Percentiles rank a stretch among this genome's conserved stretches.
These are phyloP conservation scores for Apolygus lucorum DNA, from an alignment of 1,140 invertebrate species.

Conservation along the genomic window DNA sequence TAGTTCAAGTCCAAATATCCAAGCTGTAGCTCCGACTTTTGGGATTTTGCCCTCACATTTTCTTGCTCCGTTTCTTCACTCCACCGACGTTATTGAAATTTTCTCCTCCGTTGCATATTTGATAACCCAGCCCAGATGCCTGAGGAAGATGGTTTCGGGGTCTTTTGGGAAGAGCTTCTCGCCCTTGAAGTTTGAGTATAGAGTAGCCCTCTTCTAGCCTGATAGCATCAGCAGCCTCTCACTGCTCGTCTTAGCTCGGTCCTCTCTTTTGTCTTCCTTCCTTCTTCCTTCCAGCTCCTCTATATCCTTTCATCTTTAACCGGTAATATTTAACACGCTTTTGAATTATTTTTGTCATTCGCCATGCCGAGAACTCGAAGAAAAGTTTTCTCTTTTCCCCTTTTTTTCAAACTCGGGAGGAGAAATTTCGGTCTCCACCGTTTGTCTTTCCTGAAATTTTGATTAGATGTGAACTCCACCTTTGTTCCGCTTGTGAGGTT, in stretches of 20 bases:
- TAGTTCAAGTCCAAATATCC: too few relatives aligned
- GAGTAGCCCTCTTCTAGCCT: neutral
- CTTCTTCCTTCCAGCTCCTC: conserved; percentile 7
- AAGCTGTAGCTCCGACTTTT: too few relatives aligned
- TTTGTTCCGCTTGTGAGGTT: too few relatives aligned
- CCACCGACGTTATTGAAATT: neutral
- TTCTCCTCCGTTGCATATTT: neutral
- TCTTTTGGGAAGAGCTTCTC: neutral
- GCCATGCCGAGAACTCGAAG: neutral
- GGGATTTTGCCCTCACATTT: too few relatives aligned
- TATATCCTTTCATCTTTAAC: neutral
- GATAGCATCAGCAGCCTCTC: neutral
- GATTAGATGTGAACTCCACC: too few relatives aligned
- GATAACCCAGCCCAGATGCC: neutral
- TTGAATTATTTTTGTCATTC: neutral
- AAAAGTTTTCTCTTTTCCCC: neutral
- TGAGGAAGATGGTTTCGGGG: neutral
- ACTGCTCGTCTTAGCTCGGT: neutral
- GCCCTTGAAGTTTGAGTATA: neutral
- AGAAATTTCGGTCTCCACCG: neutral
- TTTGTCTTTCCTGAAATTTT: too few relatives aligned
- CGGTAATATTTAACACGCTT: neutral
- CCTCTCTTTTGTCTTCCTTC: conserved; percentile 19
- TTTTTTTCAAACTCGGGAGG: neutral
- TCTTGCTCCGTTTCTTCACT: neutral